phyloP scores from a whole-genome alignment of 2,113 vertebrate genomes.

The Hydrochoerus hydrochaeris region DNA sequence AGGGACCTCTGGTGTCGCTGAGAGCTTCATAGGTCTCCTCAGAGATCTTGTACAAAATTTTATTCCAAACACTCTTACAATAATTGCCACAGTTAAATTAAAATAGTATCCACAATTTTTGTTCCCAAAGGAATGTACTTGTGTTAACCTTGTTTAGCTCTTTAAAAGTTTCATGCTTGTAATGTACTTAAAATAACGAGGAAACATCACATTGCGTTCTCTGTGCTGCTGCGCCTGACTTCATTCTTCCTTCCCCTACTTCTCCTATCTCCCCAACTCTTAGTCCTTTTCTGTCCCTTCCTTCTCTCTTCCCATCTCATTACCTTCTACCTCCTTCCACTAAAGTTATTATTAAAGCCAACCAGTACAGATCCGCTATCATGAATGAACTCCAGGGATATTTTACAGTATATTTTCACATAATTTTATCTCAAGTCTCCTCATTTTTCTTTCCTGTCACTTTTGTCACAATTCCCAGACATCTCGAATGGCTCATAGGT shows the following conservation, averaged over 20 bases:
- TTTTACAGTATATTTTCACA: neutral
- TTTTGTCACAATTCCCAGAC: neutral
- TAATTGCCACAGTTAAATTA: neutral
- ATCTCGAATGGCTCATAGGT: neutral
- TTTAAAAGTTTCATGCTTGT: neutral
- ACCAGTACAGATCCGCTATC: neutral
- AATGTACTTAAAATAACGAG: neutral
- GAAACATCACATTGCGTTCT: neutral
- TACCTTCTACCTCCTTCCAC: neutral
- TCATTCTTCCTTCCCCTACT: no score
- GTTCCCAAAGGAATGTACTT: neutral
- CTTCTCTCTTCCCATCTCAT: neutral
- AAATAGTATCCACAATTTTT: neutral
- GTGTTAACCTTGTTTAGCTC: neutral
- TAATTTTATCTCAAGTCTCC: neutral
- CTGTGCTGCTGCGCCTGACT: accelerated
- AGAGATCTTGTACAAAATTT: neutral
- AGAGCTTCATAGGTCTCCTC: neutral
- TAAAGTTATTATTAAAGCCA: neutral
- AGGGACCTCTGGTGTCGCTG: neutral
- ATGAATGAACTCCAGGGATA: neutral
- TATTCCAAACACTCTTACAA: neutral
- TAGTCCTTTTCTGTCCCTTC: neutral
- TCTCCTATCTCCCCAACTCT: no score
- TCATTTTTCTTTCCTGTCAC: neutral